Percentiles rank a stretch among this genome's conserved stretches.
These are phyloP conservation scores for Protomyctophum bolini DNA, from an alignment of 2,113 vertebrate genomes.

Conservation along the genomic window DNA sequence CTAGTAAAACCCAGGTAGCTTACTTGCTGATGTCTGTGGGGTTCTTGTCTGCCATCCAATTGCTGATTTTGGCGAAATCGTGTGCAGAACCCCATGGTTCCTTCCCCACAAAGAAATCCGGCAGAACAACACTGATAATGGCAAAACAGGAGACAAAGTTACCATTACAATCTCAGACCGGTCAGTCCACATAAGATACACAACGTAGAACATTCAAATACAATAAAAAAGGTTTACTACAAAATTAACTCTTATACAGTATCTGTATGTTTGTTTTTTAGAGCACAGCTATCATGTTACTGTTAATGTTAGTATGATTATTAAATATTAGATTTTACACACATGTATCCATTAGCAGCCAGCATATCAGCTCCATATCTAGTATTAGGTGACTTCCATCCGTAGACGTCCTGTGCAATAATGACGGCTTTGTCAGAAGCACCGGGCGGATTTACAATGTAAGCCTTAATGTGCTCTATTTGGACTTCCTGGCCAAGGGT, in stretches of 20 bases:
- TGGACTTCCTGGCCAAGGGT: conserved; percentile 85
- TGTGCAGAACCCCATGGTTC: conserved; percentile 82
- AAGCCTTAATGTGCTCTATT: conserved; percentile 85
- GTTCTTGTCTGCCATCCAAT: conserved; percentile 85
- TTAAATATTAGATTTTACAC: conserved; percentile 37
- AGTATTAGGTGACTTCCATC: conserved; percentile 90
- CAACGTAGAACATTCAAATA: no score
- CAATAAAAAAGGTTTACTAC: no score
- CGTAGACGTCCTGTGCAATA: conserved; percentile 90
- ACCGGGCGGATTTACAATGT: conserved; percentile 79
- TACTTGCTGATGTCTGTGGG: conserved; percentile 85
- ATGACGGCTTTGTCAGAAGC: conserved; percentile 85
- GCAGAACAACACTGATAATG: conserved; percentile 79
- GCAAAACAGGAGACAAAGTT: neutral
- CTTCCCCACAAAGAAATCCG: conserved; percentile 90
- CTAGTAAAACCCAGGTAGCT: no score
- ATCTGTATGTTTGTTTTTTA: no score
- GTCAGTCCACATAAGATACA: no score
- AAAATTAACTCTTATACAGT: no score
- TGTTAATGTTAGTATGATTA: neutral
- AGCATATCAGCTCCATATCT: conserved; percentile 92
- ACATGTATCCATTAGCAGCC: conserved; percentile 88
- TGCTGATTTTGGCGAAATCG: conserved; percentile 83
- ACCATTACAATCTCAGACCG: neutral
- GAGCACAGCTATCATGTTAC: neutral